Percentiles rank a stretch among this genome's conserved stretches.
Evolutionary conservation across 2,888 invertebrate genomes (phyloP).

Genomic region (Scaptomyza tumidula): DNA sequence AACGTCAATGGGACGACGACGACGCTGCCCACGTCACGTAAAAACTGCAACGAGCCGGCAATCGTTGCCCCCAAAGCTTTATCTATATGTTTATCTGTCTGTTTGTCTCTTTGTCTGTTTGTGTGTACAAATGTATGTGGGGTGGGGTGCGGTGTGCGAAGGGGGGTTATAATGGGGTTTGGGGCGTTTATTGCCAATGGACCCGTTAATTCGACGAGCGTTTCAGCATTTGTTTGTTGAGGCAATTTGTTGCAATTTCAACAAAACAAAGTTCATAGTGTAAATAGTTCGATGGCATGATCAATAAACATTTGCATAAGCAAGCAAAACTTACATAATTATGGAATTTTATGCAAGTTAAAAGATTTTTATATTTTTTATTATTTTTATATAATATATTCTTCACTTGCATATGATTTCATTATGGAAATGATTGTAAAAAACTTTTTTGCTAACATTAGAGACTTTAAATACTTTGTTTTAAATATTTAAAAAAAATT

Average conservation of each 20-base stretch:
- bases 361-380: too few relatives aligned
- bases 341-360: background rate
- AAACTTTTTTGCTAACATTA: background rate
- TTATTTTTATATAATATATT: background rate
- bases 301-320: background rate
- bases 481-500: background rate
- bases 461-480: background rate
- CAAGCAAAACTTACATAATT: slow-evolving; percentile 14
- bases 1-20: slow-evolving; percentile 24
- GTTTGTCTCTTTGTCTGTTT: background rate
- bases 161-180: too few relatives aligned
- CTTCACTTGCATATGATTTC: background rate
- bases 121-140: background rate
- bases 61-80: slow-evolving; percentile 10
- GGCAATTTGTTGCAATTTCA: slow-evolving; percentile 36
- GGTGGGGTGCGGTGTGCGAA: too few relatives aligned
- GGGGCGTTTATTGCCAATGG: slow-evolving; percentile 3
- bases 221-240: slow-evolving; percentile 1
- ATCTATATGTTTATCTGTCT: background rate
- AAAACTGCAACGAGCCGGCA: slow-evolving; percentile 57
- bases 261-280: slow-evolving; percentile 22
- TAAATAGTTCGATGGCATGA: slow-evolving; percentile 5
- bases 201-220: slow-evolving; percentile 38
- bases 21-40: slow-evolving; percentile 57
- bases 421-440: background rate